phyloP scores from a whole-genome alignment of 1,140 invertebrate genomes.

The Halictus rubicundus region DNA sequence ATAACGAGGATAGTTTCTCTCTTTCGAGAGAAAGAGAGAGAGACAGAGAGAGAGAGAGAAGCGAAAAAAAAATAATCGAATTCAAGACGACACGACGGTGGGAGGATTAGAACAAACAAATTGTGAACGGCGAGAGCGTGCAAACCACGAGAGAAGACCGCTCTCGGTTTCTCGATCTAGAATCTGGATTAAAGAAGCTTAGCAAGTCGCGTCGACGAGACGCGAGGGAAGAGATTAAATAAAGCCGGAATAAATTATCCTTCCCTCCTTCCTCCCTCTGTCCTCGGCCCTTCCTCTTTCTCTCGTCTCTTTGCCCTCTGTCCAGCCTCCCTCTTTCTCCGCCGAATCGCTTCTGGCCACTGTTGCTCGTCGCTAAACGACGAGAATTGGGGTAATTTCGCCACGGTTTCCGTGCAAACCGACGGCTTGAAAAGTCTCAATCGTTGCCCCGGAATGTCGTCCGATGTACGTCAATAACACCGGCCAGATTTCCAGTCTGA shows the following conservation, averaged over 20 bases:
- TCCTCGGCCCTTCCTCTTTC: not conserved
- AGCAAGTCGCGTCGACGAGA: constrained; percentile 47
- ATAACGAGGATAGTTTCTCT: constrained; percentile 30
- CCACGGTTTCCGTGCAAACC: constrained; percentile 10
- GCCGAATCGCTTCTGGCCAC: not conserved
- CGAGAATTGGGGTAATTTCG: constrained; percentile 42
- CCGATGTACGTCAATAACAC: not conserved
- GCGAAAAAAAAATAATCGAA: too few relatives aligned
- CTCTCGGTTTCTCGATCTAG: constrained; percentile 40
- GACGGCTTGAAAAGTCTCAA: constrained; percentile 3
- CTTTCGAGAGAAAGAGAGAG: constrained; percentile 9
- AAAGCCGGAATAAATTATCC: constrained; percentile 68
- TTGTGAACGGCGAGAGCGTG: not conserved
- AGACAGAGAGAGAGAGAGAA: too few relatives aligned
- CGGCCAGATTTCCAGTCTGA: too few relatives aligned
- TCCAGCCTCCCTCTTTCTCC: not conserved
- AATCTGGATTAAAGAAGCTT: constrained; percentile 62
- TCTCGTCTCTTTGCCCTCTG: not conserved
- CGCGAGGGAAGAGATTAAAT: constrained; percentile 59
- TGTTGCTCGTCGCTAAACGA: not conserved
- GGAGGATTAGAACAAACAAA: constrained; percentile 54
- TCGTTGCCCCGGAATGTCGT: not conserved
- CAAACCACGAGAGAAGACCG: constrained; percentile 25
- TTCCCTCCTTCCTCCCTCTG: not conserved
- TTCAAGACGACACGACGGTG: not conserved